Evolutionary conservation across 2,797 vertebrate genomes (phyloP), one percentile per base, ranked within the genome.

Genomic region (Adelosebastes latens): DNA sequence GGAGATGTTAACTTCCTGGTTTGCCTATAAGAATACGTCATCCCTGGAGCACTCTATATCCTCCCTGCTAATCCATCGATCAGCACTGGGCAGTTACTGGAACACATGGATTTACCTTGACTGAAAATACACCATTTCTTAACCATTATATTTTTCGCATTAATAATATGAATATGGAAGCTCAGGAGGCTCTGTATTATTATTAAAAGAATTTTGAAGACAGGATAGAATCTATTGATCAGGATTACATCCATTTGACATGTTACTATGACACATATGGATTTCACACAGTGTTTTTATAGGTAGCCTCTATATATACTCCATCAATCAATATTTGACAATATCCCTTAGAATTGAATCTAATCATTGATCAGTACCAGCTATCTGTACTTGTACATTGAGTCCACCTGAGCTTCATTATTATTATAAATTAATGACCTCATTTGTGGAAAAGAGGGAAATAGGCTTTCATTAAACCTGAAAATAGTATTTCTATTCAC

Each of bases 401-500:
- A 66, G 60, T 87, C 53, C 63, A 79, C 70, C 65, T 77, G 75
- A 67, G 63, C 46, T 9, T 49, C 8, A 9, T 65, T 73, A 64
- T 86, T 75, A 77, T 82, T 77, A 87, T 55, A 72, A 63, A 72
- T 68, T 76, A 86, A 86, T 80, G 72, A 78, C 61, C 80, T 86
- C 52, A 69, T 82, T 79, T 32, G 34, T 77, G 55, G 55, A 75
- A 65, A 65, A 65, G 52, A 71, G 14, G 79, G 83, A 85, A 87
- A 78, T 63, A 60, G 80, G 75, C 27, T 88, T 92, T 75, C 80
- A 83, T 85, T 83, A 82, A 74, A 80, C 53, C 85, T 81, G 59
- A 42, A 93, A 91, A 91, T 88, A 90, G 89, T 81, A 72, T 80
- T 89, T 86, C 68, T 81, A 61, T 86, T 86, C 75, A 79, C 66